Base-by-base conservation (phyloP, 1,140 invertebrate genomes). In the Zophobas atratus region DNA sequence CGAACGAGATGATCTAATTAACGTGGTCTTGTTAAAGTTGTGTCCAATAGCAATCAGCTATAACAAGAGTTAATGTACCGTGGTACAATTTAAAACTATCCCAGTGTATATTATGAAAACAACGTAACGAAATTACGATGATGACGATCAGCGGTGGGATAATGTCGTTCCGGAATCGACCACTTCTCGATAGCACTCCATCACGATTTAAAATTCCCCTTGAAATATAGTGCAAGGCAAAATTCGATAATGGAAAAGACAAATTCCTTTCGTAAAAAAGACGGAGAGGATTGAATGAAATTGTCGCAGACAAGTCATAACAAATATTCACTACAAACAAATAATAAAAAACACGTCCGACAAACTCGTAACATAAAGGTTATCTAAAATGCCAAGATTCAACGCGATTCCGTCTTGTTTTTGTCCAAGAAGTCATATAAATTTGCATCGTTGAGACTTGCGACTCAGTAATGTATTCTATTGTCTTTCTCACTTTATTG, bases 381-480 rank as follows among this genome's bases (percentile, higher is more conserved):
- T 67, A 67, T 67, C 60, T 67, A 67, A 67, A 67, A 67, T 67
- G 60, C 39, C 60, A 67, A 67, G 60, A 67, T 67, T 67, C 56
- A 60, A 60, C 60, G 41, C 33, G 60, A 67, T 41, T 39, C 60
- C 60, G 20, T 67, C 41, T 67, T 67, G 60, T 67, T 67, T 60
- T 67, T 67, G 38, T 32, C 8, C 55, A 57, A 63, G 57, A 63
- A 41, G 57, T 63, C 36, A 57, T 57, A 67, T 67, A 43, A 67
- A 67, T 67, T 67, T 67, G 60, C 60, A 67, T 67, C 49, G 49
- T 51, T 20, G 6, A 4, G 49, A 51, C 6, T 20, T 4, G 49
- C 49, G 49, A 51, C 49, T 51, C 20, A 2, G 4, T 51, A 39
- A 67, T 67, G 20, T 32, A 67, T 67, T 67, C 60, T 33, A 67